Evolutionary conservation across 2,797 vertebrate species (phyloP).

Genomic region (Phaenicophaeus curvirostris): DNA sequence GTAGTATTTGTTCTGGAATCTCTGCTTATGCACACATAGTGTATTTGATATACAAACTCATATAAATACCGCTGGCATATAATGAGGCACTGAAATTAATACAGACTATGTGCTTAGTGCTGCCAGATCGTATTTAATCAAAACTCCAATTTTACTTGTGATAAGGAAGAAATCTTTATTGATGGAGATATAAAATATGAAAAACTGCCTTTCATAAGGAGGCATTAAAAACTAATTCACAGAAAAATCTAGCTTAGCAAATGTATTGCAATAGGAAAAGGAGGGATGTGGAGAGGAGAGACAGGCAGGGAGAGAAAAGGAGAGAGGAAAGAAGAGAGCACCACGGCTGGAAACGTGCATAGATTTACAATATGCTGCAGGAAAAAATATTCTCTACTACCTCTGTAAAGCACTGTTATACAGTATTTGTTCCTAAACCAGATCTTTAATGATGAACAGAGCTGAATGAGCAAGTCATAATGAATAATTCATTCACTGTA

Average conservation of each 20-base stretch:
- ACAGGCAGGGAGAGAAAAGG: not conserved
- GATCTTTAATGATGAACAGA: not conserved
- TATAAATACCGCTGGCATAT: slow-evolving; percentile 20
- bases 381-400: not conserved
- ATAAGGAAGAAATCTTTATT: slow-evolving; percentile 43
- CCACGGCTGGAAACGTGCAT: not conserved
- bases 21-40: slow-evolving; percentile 9
- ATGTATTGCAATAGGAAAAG: not conserved
- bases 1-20: not conserved
- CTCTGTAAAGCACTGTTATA: not conserved
- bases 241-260: slow-evolving; percentile 9
- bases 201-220: slow-evolving; percentile 22
- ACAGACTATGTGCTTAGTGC: slow-evolving; percentile 8
- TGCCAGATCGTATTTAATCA: slow-evolving; percentile 45
- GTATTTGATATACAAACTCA: slow-evolving; percentile 38
- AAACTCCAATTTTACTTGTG: slow-evolving; percentile 31
- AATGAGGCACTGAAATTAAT: slow-evolving; percentile 36
- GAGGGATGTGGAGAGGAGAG: not conserved
- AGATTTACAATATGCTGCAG: not conserved
- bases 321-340: fast-evolving
- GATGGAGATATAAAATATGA: slow-evolving; percentile 44
- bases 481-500: not conserved
- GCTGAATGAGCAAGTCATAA: not conserved
- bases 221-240: slow-evolving; percentile 40
- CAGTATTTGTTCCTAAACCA: not conserved